Base-by-base conservation (phyloP, 2,113 vertebrate genomes). In the Serilophus lunatus region DNA sequence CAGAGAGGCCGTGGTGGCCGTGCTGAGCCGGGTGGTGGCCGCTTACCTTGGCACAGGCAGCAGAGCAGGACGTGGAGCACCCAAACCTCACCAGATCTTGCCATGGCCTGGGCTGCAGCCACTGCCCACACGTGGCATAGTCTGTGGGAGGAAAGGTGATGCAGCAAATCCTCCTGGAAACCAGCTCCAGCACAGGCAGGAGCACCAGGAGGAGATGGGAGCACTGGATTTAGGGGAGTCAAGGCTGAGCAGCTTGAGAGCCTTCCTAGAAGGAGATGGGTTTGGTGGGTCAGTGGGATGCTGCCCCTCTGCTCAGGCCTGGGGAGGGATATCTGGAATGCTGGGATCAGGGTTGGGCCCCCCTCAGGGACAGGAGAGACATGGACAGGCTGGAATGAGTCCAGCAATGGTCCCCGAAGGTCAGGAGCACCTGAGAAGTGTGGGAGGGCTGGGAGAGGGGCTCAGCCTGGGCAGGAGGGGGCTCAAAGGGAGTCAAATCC, bases 11-110 rank as follows among this genome's bases (percentile, higher is more conserved):
- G 1, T 1, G n/a, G 47, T 13, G 77, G 71, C 56, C 1, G 0
- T 6, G 65, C 31, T 3, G 2, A 8, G 12, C 72, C 6, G 0
- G 3, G 71, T 1, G 5, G 0, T 1, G 0, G 42, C 9, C 36
- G 1, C 82, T 28, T 92, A 98, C 98, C 98, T 71, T 16, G 66
- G 14, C 94, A 89, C 57, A 97, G 92, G 88, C 95, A 97, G 35
- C n/a, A 93, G 93, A 97, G 95, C 88, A 98, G 88, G 14, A 96
- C 1, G 1, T 64, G 93, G 51, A 98, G 80, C 6, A 24, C 23
- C 76, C 93, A 25, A 57, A 81, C 50, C 40, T 86, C 10, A 2
- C 88, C 4, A 40, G 95, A n/a, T 7, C 90, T 88, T 7, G 4
- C 44, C 75, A 90, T 94, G 90, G 92, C 64, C 90, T 68, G 95